Evolutionary conservation across 2,888 invertebrate genomes (phyloP), one percentile per base, ranked within the genome.

Genomic region (Mesorhabditis spiculigera): DNA sequence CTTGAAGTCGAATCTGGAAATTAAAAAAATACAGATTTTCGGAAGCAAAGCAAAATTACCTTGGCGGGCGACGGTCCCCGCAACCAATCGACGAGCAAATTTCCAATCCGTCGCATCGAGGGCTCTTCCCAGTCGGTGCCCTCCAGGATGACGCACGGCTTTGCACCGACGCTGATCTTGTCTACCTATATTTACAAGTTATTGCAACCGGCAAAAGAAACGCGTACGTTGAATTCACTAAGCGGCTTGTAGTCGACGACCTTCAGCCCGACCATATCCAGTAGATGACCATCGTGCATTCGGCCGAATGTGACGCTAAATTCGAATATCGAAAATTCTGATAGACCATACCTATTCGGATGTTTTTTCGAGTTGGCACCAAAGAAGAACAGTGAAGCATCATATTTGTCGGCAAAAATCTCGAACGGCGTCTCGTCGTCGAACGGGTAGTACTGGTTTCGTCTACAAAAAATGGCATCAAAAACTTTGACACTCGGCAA

Each of bases 241-340:
- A 81, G 68, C 0, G 92, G 89, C 86, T 91, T 91, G 86, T 91
- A 95, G 69, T 91, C 90, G 68, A 93, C 93, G 42, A 97, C 90
- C 10, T 94, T 93, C 70, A 98, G 90, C 88, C 99, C 98, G 71
- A 94, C 90, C 95, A 98, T 95, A 86, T 99, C 98, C 70, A 98
- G 88, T 45, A 98, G 88, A 71, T 92, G 91, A 83, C 92, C 91
- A 87, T 98, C 93, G 87, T 91, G 96, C 85, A 92, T 91, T 78
- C 98, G 90, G 0, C 90, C 90, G 66, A 84, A 81, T n/a, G 77
- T 78, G 63, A 84, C 10, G n/a, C 58, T 50, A 50, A 50, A 50
- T 13, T n/a, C 58, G 28, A 28, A 28, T 28, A 28, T 28, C 28
- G 28, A 28, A n/a, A 10, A 13, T n/a, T 50, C 58, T 2, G n/a